These are phyloP conservation scores for Ianthella basta DNA, from an alignment of 37 sponge, comb jelly and placozoan genomes.

Conservation along the genomic window DNA sequence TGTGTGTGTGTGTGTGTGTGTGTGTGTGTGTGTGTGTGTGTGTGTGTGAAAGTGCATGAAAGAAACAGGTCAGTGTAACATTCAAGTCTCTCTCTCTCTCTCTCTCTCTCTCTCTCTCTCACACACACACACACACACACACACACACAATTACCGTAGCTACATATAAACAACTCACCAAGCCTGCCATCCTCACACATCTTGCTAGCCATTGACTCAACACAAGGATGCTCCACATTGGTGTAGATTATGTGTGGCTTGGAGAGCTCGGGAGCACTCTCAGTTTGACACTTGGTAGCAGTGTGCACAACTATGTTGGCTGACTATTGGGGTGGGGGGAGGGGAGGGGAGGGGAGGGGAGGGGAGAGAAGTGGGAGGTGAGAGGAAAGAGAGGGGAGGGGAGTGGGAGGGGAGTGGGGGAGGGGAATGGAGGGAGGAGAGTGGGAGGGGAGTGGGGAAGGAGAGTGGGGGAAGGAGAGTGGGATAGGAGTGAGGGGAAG, in stretches of 20 bases:
- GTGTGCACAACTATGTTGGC: neutral
- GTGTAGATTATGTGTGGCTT: constrained; percentile 75
- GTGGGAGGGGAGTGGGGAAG: neutral
- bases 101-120: too few species aligned
- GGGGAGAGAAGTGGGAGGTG: neutral
- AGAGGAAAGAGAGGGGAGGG: constrained; percentile 5
- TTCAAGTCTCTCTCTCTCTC: too few species aligned
- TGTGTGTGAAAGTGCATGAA: too few species aligned
- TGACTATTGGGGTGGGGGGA: neutral
- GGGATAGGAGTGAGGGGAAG: neutral
- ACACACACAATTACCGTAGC: too few species aligned
- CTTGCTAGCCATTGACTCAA: constrained; percentile 35
- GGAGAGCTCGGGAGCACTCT: neutral
- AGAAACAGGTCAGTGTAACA: too few species aligned
- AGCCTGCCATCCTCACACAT: constrained; percentile 54
- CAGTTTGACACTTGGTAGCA: neutral
- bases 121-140: too few species aligned
- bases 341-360: neutral
- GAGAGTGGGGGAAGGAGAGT: neutral
- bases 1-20: too few species aligned
- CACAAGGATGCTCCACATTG: constrained; percentile 86
- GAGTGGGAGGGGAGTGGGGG: neutral
- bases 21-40: too few species aligned
- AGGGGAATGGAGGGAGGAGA: neutral
- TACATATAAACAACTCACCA: constrained; percentile 1